Evolutionary conservation across 2,888 invertebrate genomes (phyloP).

Genomic region (Abscondita cerata): DNA sequence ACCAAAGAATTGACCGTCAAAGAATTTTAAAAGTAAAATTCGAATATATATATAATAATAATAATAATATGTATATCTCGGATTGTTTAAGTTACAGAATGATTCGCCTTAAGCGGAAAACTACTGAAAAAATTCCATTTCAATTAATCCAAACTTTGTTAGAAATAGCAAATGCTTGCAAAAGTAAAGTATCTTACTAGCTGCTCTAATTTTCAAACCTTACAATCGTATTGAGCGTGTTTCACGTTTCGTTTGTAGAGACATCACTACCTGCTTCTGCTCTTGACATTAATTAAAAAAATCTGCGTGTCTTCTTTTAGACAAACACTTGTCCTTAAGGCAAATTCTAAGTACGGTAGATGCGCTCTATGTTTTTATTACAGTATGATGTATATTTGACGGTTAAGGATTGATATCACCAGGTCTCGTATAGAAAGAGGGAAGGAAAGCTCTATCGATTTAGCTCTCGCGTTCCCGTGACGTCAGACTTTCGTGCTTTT

Average conservation of each 20-base stretch:
- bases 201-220: constrained; percentile 6
- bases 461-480: constrained; percentile 42
- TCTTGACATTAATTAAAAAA: constrained; percentile 20
- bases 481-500: constrained; percentile 41
- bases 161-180: constrained; percentile 6
- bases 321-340: constrained; percentile 11
- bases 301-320: background rate
- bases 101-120: background rate
- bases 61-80: too few relatives aligned
- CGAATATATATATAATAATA: too few relatives aligned
- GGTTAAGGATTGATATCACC: constrained; percentile 31
- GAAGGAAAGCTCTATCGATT: constrained; percentile 45
- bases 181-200: background rate
- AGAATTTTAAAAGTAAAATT: too few relatives aligned
- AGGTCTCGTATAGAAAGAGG: constrained; percentile 32
- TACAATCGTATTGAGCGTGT: constrained; percentile 8
- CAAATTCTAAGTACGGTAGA: constrained; percentile 4
- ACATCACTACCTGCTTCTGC: background rate
- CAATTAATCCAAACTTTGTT: background rate
- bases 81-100: background rate
- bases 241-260: background rate
- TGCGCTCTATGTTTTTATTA: constrained; percentile 28
- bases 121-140: constrained; percentile 5
- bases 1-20: too few relatives aligned
- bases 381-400: constrained; percentile 28